Percentiles rank a stretch among this genome's conserved stretches.
Evolutionary conservation across 64 coral and sea anemone species (phyloP).

Genomic region (Hydrozoanthus tunicans): DNA sequence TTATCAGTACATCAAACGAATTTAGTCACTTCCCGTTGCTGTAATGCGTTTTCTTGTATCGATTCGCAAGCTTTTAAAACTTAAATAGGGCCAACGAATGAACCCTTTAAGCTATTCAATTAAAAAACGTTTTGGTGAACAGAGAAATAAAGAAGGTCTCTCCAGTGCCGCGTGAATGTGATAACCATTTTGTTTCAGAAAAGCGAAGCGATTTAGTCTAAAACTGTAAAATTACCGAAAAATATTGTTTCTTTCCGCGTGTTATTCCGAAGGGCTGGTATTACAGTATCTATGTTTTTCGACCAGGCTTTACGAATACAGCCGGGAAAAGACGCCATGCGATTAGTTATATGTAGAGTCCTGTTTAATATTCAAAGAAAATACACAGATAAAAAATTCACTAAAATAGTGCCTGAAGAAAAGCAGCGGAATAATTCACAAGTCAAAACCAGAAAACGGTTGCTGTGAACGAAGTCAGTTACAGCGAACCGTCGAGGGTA

Average conservation of each 20-base stretch:
- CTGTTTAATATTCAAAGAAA: too few relatives aligned
- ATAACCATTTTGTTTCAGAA: not conserved
- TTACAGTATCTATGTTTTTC: not conserved
- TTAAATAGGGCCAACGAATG: not conserved
- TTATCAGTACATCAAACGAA: not conserved
- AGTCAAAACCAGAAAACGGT: too few relatives aligned
- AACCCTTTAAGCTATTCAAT: not conserved
- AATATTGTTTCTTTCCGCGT: conserved; percentile 18
- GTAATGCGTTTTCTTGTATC: not conserved
- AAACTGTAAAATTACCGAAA: conserved; percentile 6
- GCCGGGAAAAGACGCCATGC: not conserved
- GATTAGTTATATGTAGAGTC: too few relatives aligned
- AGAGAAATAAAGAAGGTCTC: not conserved
- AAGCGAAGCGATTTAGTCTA: not conserved
- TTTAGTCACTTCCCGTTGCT: not conserved
- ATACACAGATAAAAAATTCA: too few relatives aligned
- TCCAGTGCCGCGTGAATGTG: not conserved
- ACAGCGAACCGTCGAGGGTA: not conserved
- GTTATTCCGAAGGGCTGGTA: not conserved
- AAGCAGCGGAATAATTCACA: too few relatives aligned
- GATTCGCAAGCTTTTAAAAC: not conserved
- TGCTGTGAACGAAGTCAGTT: not conserved
- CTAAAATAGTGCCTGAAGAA: too few relatives aligned
- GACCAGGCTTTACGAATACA: not conserved
- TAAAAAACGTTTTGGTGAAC: not conserved